Evolutionary conservation across 2,888 invertebrate species (phyloP).

Genomic region (Spilarctia lutea): DNA sequence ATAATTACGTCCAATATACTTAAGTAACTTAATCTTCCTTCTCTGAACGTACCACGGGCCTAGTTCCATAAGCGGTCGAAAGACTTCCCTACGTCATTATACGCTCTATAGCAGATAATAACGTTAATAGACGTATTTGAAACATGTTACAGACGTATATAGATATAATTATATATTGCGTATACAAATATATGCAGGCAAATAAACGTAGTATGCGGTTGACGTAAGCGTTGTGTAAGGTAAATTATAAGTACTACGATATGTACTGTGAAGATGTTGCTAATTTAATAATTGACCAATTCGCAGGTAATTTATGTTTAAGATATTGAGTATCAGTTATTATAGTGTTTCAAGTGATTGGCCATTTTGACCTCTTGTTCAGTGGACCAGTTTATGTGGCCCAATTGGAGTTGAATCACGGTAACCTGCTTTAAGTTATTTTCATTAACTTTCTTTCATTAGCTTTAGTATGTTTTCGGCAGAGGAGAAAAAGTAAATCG

Average conservation of each 20-base stretch:
- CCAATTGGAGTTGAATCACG: background rate
- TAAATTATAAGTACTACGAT: constrained; percentile 32
- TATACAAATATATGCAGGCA: constrained; percentile 54
- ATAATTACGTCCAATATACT: constrained; percentile 51
- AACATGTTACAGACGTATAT: constrained; percentile 45
- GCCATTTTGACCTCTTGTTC: background rate
- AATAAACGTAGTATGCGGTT: constrained; percentile 51
- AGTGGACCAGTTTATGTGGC: background rate
- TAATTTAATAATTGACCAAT: constrained; percentile 27
- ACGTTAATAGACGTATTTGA: constrained; percentile 56
- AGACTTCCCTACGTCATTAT: constrained; percentile 58
- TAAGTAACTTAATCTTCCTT: constrained; percentile 52
- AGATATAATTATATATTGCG: constrained; percentile 56
- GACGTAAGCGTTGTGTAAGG: constrained; percentile 55
- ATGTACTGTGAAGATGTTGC: constrained; percentile 38
- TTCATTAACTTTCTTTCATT: background rate
- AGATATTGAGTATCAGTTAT: constrained; percentile 11
- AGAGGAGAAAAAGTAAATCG: background rate
- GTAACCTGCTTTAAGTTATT: background rate
- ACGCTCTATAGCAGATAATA: constrained; percentile 61
- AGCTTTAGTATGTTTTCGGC: background rate
- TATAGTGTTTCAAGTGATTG: background rate
- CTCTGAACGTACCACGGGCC: constrained; percentile 46
- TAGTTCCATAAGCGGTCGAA: constrained; percentile 48
- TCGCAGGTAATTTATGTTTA: constrained; percentile 16